Evolutionary conservation across 1,140 invertebrate genomes (phyloP).

Genomic region (Hyles euphorbiae): DNA sequence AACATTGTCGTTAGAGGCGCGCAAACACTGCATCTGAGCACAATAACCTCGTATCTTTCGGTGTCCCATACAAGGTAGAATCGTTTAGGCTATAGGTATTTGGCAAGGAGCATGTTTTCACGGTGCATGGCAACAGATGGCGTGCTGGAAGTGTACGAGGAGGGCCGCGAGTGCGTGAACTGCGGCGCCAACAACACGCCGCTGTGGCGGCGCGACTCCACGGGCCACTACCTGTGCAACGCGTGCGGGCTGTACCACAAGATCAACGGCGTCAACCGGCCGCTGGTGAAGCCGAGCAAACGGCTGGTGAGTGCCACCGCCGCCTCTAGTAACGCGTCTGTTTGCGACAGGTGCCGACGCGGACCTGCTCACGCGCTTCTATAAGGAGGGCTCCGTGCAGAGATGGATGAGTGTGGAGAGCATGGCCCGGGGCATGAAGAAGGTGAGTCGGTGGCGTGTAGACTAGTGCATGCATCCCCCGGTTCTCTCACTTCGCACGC

Average conservation of each 20-base stretch:
- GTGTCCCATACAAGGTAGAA: too few relatives aligned
- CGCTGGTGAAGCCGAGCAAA: constrained; percentile 92
- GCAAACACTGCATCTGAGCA: too few relatives aligned
- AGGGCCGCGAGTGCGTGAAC: constrained; percentile 96
- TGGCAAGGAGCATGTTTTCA: not conserved
- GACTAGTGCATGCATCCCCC: constrained; percentile 61
- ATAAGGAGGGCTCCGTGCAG: constrained; percentile 71
- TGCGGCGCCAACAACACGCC: constrained; percentile 97
- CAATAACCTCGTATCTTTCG: too few relatives aligned
- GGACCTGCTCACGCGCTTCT: constrained; percentile 69
- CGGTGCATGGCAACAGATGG: constrained; percentile 75
- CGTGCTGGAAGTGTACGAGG: constrained; percentile 88
- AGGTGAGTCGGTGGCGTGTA: constrained; percentile 74
- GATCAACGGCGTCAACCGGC: constrained; percentile 96
- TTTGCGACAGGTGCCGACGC: constrained; percentile 66
- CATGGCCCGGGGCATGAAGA: constrained; percentile 72
- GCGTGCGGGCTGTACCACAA: constrained; percentile 97
- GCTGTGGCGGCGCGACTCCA: constrained; percentile 95
- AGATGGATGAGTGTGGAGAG: constrained; percentile 70
- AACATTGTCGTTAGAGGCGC: constrained; percentile 2
- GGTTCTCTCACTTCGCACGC: constrained; percentile 18
- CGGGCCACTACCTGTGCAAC: constrained; percentile 98
- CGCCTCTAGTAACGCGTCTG: constrained; percentile 37
- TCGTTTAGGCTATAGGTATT: too few relatives aligned
- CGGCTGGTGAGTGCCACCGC: constrained; percentile 83